Evolutionary conservation across 2,888 invertebrate species (phyloP), one percentile per base, ranked within the genome.

Genomic region (Geotrupes spiniger): DNA sequence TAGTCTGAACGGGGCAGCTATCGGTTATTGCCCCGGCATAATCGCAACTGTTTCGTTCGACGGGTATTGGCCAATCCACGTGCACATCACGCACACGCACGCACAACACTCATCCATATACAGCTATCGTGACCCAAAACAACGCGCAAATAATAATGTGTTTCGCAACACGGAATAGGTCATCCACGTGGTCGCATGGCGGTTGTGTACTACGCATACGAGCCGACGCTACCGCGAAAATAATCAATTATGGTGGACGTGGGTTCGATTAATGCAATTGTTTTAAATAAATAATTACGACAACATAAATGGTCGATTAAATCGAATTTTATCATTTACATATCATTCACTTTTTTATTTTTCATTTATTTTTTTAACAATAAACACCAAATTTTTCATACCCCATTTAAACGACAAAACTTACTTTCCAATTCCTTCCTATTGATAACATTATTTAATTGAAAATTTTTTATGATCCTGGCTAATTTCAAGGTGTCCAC

Each of bases 81-180:
- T 39, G 43, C 40, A 45, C 45, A 49, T 47, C 45, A 38, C 37
- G 28, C 42, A 48, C 41, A 42, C 29, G 36, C 39, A 16, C 12
- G 17, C 5, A 51, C 51, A 49, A 41, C 37, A 42, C 33, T 25
- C 29, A 28, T 39, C 21, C 43, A 42, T 21, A 21, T 38, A 43
- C 43, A 31, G 38, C 48, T 48, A 45, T 48, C 54, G 53, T 58
- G 60, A 58, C 57, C 56, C 47, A 54, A 57, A 46, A 45, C 27
- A 46, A 46, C 54, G 57, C 52, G 59, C 59, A 54, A 59, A 58
- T 57, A 57, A 54, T 52, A 46, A 49, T 47, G 41, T 51, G 59
- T 61, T 61, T 61, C 59, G 61, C 61, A 61, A 61, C 58, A 49
- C 57, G 54, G 50, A 58, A 57, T 51, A 54, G 61, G 61, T 61